These are phyloP conservation scores for Myodes glareolus DNA, from an alignment of 2,113 vertebrate genomes.

Conservation along the genomic window DNA sequence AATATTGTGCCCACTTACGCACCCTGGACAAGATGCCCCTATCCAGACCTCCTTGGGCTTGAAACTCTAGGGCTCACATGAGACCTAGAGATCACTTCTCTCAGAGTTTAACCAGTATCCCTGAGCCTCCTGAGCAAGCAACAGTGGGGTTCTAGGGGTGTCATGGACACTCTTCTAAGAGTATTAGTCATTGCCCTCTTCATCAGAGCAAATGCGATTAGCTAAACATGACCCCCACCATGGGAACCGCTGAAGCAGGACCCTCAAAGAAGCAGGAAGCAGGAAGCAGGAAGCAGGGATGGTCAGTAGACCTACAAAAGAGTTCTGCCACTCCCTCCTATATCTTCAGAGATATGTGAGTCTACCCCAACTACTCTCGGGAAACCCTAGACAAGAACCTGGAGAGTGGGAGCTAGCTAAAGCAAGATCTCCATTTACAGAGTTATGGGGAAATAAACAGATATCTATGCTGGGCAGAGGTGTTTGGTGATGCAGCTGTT, in stretches of 20 bases:
- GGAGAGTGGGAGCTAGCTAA: neutral
- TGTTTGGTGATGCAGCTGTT: neutral
- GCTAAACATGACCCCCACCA: neutral
- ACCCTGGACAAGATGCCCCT: neutral
- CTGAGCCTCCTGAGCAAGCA: neutral
- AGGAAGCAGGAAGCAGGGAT: neutral
- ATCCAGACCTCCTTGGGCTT: neutral
- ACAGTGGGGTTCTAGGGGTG: neutral
- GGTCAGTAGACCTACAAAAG: no score
- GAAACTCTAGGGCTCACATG: neutral
- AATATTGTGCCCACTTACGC: rapidly evolving
- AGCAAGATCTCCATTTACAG: neutral
- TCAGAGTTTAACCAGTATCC: neutral
- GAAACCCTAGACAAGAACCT: neutral
- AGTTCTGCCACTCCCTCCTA: neutral
- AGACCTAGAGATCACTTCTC: neutral
- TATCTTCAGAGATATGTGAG: no score
- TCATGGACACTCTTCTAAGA: neutral
- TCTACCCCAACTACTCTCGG: neutral
- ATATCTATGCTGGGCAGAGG: neutral
- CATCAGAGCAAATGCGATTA: neutral
- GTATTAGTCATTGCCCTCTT: neutral
- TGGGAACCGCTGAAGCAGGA: neutral
- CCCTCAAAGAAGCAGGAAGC: neutral
- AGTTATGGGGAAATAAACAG: neutral